Percentiles rank a stretch among this genome's conserved stretches.
Conservation (phyloP, 2,888 invertebrate genomes). For the Euphydryas editha region DNA sequence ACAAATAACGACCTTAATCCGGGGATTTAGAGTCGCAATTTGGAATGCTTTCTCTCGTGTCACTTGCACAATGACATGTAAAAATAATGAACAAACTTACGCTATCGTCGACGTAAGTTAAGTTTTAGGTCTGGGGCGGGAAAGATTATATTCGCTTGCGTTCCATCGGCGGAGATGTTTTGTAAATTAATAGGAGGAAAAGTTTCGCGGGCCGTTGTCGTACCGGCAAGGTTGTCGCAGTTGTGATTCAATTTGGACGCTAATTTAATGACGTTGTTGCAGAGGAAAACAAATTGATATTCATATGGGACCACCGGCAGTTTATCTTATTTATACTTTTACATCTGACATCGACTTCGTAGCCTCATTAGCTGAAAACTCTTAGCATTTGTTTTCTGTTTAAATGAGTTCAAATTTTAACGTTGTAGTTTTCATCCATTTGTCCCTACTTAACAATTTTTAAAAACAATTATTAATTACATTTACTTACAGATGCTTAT, state of each 20-base stretch:
- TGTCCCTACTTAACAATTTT: no score
- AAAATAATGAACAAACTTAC: slow-evolving; percentile 83
- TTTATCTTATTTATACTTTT: slow-evolving; percentile 70
- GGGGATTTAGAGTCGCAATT: slow-evolving; percentile 63
- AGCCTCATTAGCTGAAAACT: slow-evolving; percentile 51
- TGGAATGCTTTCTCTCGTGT: slow-evolving; percentile 56
- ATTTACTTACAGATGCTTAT: no score
- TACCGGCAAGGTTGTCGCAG: slow-evolving; percentile 81
- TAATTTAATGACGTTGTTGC: slow-evolving; percentile 82
- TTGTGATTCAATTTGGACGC: slow-evolving; percentile 84
- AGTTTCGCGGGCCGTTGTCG: slow-evolving; percentile 80
- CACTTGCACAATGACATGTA: slow-evolving; percentile 84
- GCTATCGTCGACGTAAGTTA: slow-evolving; percentile 57
- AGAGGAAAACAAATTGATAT: slow-evolving; percentile 82
- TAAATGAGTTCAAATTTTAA: background rate
- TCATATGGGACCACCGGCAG: slow-evolving; percentile 78
- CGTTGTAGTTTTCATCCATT: background rate
- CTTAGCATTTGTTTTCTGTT: slow-evolving; percentile 27
- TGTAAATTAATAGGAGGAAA: slow-evolving; percentile 83
- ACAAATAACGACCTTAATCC: slow-evolving; percentile 66
- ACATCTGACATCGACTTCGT: slow-evolving; percentile 46
- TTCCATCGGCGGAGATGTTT: slow-evolving; percentile 68
- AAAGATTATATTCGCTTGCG: slow-evolving; percentile 62
- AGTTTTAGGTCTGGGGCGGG: slow-evolving; percentile 55
- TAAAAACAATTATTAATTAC: no score